Conservation (phyloP, 2,888 invertebrate species). For the Enchytraeus crypticus region DNA sequence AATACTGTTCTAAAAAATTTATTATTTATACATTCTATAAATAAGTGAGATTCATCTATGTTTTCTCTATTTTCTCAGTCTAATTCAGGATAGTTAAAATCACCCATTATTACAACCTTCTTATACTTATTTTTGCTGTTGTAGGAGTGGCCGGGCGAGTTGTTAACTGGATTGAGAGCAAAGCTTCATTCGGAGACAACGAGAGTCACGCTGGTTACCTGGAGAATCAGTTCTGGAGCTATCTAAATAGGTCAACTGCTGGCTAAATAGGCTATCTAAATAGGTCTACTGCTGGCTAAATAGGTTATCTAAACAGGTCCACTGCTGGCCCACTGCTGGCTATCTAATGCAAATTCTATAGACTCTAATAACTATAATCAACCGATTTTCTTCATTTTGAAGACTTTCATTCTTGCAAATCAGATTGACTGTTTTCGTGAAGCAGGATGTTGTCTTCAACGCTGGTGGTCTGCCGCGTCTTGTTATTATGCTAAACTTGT, state of each 20-base stretch:
- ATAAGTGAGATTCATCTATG: too few species aligned
- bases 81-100: too few species aligned
- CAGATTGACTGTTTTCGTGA: neutral
- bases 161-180: slow-evolving; percentile 91
- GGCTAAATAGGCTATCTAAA: slow-evolving; percentile 70
- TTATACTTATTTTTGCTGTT: too few species aligned
- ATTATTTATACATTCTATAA: too few species aligned
- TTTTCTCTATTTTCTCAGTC: too few species aligned
- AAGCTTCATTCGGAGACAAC: slow-evolving; percentile 83
- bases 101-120: too few species aligned
- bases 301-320: slow-evolving; percentile 69
- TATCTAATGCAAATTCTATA: neutral
- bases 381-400: neutral
- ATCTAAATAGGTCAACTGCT: slow-evolving; percentile 61
- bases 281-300: slow-evolving; percentile 33
- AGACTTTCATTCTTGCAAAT: neutral
- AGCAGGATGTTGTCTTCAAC: too few species aligned
- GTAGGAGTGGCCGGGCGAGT: slow-evolving; percentile 72
- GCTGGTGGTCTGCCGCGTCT: too few species aligned
- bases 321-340: neutral
- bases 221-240: slow-evolving; percentile 75
- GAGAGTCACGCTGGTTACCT: slow-evolving; percentile 71
- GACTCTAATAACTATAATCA: neutral
- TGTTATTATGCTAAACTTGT: too few species aligned
- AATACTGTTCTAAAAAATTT: too few species aligned